Evolutionary conservation across 1,140 invertebrate species (phyloP).

Genomic region (Epicauta chinensis): DNA sequence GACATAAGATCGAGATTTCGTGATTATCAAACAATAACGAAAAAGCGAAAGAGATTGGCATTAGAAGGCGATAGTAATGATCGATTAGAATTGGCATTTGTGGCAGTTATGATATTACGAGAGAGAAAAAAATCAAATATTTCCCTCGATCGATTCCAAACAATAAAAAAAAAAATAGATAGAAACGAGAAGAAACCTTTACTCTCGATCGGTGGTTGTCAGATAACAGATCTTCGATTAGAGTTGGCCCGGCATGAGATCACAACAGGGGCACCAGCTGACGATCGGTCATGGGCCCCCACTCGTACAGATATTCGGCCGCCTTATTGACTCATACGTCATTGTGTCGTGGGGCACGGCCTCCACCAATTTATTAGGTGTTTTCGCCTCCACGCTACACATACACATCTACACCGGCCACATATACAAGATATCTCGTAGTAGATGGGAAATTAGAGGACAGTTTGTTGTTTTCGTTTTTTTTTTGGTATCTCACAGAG

Average conservation of each 20-base stretch:
- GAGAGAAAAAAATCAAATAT: background rate
- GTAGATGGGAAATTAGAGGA: background rate
- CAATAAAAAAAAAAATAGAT: too few relatives aligned
- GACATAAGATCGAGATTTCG: too few relatives aligned
- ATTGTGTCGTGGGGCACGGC: slow-evolving; percentile 28
- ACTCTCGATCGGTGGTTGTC: slow-evolving; percentile 29
- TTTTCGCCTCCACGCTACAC: slow-evolving; percentile 14
- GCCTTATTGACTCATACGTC: slow-evolving; percentile 37
- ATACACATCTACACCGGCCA: too few relatives aligned
- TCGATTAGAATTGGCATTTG: too few relatives aligned
- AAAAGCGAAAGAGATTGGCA: too few relatives aligned
- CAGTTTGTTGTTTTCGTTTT: too few relatives aligned
- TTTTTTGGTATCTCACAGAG: too few relatives aligned
- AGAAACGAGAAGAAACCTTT: slow-evolving; percentile 17
- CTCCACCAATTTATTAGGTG: slow-evolving; percentile 28
- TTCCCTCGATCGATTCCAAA: too few relatives aligned
- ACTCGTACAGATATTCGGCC: slow-evolving; percentile 34
- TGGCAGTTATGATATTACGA: too few relatives aligned
- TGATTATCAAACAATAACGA: too few relatives aligned
- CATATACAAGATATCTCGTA: too few relatives aligned
- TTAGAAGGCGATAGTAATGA: too few relatives aligned
- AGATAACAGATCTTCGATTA: slow-evolving; percentile 39
- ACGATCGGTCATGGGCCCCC: slow-evolving; percentile 39
- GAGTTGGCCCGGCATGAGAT: slow-evolving; percentile 34
- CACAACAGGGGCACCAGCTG: slow-evolving; percentile 34